Evolutionary conservation across 2,888 invertebrate species (phyloP), one percentile per base, ranked within the genome.

Genomic region (Zeuzera pyrina): DNA sequence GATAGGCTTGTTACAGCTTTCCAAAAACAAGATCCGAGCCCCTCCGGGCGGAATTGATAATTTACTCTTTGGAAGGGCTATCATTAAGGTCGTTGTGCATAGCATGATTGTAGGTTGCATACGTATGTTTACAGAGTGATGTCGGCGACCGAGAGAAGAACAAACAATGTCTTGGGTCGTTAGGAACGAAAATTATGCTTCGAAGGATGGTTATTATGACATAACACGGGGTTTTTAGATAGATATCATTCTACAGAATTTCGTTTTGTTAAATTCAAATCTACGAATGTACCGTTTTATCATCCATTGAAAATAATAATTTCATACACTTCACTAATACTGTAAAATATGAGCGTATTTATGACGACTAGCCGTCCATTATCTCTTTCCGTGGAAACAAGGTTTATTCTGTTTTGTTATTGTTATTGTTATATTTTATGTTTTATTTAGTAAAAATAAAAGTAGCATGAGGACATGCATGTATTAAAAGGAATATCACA

Each of bases 1-100:
- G 64, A 64, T 65, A 60, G 61, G 62, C 65, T 79, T 66, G 77
- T 77, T 74, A 72, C 63, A 48, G 59, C 67, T 71, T 69, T 70
- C 68, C 65, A 66, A 76, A 79, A 77, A 76, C 67, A 64, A 62
- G 63, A 57, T 57, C 52, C 49, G 57, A 56, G 59, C 72, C n/a
- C 79, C 79, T 74, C 52, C 64, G 69, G 77, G 79, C 77, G 61
- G 76, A 73, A 79, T 79, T 81, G 83, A 81, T 81, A 83, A 83
- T 83, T 81, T 81, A 77, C 79, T 73, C 59, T 67, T 77, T 72
- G 65, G 61, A 65, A 79, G 73, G 73, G 72, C 77, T 79, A 79
- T 83, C 67, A 83, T 83, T 81, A 83, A 66, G 68, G 60, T 53
- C 57, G 67, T 66, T 67, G 63, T 58, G 59, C 62, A 65, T 61